Evolutionary conservation across 2,113 vertebrate species (phyloP), one percentile per base, ranked within the genome.

Genomic region (Corapipo altera): DNA sequence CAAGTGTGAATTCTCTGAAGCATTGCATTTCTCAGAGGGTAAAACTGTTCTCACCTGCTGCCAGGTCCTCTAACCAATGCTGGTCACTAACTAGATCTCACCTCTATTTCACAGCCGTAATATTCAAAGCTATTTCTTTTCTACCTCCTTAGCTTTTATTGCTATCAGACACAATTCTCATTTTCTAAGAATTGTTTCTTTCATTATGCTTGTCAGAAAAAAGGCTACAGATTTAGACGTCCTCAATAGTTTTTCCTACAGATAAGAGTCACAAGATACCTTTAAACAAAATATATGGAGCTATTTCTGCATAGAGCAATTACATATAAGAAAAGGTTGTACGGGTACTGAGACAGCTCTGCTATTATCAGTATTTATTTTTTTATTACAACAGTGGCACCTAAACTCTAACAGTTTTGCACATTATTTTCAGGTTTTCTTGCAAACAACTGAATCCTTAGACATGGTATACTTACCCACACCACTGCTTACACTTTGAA

Each of bases 91-190:
- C 41, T 26, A 33, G 15, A 52, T 75, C 64, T 89, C 78, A 73
- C 51, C 54, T 90, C 71, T 61, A 30, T 85, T 59, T 91, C 83
- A 75, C 70, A 85, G 73, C 81, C 70, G 20, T 64, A 58, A 85
- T 73, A 82, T 90, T 61, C 76, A 65, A 57, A 91, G 58, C 57
- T 70, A 44, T 78, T 85, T 80, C 48, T 70, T 92, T 88, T 84
- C 77, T 54, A 85, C 55, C 54, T 78, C 41, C 79, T 82, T 61
- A 54, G 57, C 24, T 78, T 96, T 96, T 92, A 91, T 62, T 85
- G 54, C 41, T n/a, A 79, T 79, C 76, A 91, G 74, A 74, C 69
- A 82, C 49, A 76, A 58, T 89, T 87, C 66, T 69, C 52, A 73
- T 75, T 94, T 93, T 51, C 61, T 55, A 43, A 54, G 55, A 62